Conservation (phyloP, 2,113 vertebrate genomes). For the Corythornis cristatus region DNA sequence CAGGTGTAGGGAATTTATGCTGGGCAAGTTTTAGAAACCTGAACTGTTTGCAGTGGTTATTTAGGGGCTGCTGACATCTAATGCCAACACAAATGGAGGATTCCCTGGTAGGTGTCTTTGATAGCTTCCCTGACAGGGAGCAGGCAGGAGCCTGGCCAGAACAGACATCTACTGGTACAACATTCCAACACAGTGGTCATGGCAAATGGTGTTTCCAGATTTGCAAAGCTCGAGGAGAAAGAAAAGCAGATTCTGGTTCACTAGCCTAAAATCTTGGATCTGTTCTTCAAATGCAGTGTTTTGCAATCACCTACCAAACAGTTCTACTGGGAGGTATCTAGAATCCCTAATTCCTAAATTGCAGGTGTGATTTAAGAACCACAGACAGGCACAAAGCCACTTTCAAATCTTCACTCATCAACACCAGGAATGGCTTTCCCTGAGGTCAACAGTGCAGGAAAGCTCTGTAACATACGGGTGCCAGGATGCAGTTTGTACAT, state of each 20-base stretch:
- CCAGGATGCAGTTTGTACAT: neutral
- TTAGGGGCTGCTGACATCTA: neutral
- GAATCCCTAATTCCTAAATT: neutral
- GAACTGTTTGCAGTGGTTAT: neutral
- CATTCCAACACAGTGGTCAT: fast-evolving
- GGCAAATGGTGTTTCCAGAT: fast-evolving
- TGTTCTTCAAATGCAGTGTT: neutral
- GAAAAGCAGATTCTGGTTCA: neutral
- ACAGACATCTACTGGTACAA: neutral
- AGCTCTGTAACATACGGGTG: neutral
- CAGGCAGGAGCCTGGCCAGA: fast-evolving
- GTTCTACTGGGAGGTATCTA: neutral
- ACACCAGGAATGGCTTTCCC: neutral
- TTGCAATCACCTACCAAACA: neutral
- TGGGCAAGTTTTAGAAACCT: neutral
- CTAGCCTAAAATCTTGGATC: neutral
- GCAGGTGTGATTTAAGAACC: neutral
- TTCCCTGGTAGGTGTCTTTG: neutral
- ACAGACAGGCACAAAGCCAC: no score
- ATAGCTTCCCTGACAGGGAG: neutral
- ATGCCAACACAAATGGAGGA: neutral
- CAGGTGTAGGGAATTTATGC: neutral
- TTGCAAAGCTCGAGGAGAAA: neutral
- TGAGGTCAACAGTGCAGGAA: neutral
- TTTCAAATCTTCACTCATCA: neutral